phyloP scores from a whole-genome alignment of 2,113 vertebrate genomes.

The Prunella fulvescens region DNA sequence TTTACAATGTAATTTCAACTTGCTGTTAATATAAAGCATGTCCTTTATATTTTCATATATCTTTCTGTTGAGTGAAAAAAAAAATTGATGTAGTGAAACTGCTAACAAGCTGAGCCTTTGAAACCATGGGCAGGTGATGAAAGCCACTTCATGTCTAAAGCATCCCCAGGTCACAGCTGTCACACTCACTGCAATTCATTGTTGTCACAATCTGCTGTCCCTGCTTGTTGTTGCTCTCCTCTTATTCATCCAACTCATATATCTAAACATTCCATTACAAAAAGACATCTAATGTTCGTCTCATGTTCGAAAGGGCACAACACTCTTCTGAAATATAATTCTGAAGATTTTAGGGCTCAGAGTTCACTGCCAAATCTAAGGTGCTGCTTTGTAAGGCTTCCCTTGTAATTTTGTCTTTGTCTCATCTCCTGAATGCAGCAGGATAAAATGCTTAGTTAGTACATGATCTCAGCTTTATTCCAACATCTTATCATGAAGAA shows the following conservation, averaged over 20 bases:
- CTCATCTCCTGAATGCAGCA: background rate
- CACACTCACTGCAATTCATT: conserved; percentile 65
- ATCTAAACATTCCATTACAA: conserved; percentile 70
- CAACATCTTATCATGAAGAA: conserved; percentile 53
- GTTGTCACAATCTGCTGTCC: conserved; percentile 65
- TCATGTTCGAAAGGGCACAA: conserved; percentile 58
- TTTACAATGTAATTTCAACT: background rate
- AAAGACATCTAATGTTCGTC: conserved; percentile 59
- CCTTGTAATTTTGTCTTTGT: conserved; percentile 36
- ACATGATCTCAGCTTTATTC: conserved; percentile 40
- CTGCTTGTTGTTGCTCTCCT: conserved; percentile 57
- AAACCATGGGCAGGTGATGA: conserved; percentile 58
- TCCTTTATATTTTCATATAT: conserved; percentile 5
- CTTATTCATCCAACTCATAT: conserved; percentile 65
- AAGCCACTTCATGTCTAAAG: conserved; percentile 63
- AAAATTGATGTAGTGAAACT: background rate
- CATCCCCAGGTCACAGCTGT: conserved; percentile 68
- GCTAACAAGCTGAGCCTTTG: conserved; percentile 54
- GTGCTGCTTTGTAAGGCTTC: conserved; percentile 9
- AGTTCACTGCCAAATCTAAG: conserved; percentile 40
- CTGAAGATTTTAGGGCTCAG: conserved; percentile 33
- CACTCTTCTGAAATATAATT: conserved; percentile 43
- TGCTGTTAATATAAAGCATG: background rate
- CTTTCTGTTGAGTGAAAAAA: background rate
- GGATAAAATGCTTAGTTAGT: conserved; percentile 42